phyloP scores from a whole-genome alignment of 2,888 invertebrate species.

The Microctonus aethiopoides region DNA sequence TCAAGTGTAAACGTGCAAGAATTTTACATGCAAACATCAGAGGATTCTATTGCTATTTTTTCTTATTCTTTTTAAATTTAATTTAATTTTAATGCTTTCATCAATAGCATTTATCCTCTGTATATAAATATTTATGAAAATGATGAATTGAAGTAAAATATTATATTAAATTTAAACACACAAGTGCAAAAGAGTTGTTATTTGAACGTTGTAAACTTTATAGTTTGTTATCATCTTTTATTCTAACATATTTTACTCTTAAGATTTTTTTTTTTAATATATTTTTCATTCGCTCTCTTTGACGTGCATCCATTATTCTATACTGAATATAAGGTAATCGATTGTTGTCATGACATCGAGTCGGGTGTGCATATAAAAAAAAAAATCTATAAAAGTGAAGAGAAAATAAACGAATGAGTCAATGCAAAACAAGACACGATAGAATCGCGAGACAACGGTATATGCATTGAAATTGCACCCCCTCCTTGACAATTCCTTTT shows the following conservation, averaged over 20 bases:
- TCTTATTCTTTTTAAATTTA: background rate
- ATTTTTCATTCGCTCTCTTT: background rate
- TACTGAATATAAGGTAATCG: conserved; percentile 2
- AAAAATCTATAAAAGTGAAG: conserved; percentile 8
- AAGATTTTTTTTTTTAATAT: background rate
- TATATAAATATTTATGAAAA: background rate
- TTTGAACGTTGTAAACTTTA: no score
- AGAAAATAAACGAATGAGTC: background rate
- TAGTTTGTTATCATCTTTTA: no score
- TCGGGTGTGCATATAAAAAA: background rate
- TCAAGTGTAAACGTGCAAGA: conserved; percentile 9
- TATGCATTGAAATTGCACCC: background rate
- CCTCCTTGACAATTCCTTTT: background rate
- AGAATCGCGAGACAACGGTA: background rate
- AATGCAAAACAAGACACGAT: background rate
- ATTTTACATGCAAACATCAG: conserved; percentile 17
- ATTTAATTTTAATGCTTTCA: background rate
- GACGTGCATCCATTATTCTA: background rate
- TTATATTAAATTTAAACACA: background rate
- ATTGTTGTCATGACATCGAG: conserved; percentile 8
- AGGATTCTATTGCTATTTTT: background rate
- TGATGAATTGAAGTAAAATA: background rate
- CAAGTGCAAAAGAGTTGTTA: no score
- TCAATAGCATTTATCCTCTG: background rate
- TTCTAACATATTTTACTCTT: no score